Evolutionary conservation across 2,113 vertebrate genomes (phyloP), one percentile per base, ranked within the genome.

Genomic region (Semicossyphus pulcher): DNA sequence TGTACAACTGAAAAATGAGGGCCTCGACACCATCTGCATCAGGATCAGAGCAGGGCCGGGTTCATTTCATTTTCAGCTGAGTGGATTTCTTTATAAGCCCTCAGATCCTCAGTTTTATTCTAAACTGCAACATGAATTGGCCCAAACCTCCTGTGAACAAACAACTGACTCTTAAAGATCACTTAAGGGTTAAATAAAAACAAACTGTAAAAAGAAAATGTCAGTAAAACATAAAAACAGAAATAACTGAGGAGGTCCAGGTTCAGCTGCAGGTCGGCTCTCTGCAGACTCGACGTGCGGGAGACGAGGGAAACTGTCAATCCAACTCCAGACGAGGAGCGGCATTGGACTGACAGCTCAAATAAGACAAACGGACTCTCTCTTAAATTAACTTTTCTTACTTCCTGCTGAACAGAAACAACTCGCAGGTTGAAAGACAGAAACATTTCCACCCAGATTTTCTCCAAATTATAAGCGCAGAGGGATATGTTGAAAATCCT

Each of bases 401-500:
- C 54, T 47, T 62, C 37, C 34, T 12, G 52, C 51, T 62, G 16
- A 42, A 52, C 18, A 51, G n/a, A 57, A 68, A 51, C 28, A 57
- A 56, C 47, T 47, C 25, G 31, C 8, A 7, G n/a, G 70, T 10
- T 20, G 29, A 68, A 69, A 71, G n/a, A 69, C 42, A 47, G 26
- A 57, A 34, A 49, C 10, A 49, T 53, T 18, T 60, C 32, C 58
- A 72, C 39, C 45, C 41, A 59, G 26, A 26, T 28, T 16, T 12
- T 64, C 25, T 65, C 16, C 39, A 75, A 80, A 53, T 34, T 11
- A 16, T 1, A n/a, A 52, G 28, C 10, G n/a, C 29, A 44, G 54
- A 65, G 71, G 76, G 83, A 78, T 72, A 84, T 63, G 75, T 83
- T 79, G 16, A 67, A 70, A 84, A 74, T 80, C 84, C 60, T 65